Evolutionary conservation across 2,113 vertebrate genomes (phyloP), one percentile per base, ranked within the genome.

Genomic region (Alethe diademata): DNA sequence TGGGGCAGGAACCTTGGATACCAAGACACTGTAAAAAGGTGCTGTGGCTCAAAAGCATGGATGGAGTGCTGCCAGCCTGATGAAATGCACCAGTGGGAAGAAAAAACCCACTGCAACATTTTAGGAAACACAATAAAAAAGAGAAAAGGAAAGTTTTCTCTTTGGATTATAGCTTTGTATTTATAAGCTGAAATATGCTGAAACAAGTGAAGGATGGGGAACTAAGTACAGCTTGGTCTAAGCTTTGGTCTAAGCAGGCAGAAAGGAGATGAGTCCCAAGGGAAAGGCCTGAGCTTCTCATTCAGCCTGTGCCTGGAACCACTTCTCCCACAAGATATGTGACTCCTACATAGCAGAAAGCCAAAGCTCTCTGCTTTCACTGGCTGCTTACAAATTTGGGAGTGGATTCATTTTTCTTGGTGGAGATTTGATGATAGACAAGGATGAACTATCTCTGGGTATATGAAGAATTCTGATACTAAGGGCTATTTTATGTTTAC

Each of bases 381-480:
- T n/a, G 65, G 6, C 4, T 69, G 5, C 53, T 91, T 70, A 60
- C 9, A 67, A 64, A 87, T 78, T 56, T 69, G 31, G 3, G 47
- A 84, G 11, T 6, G 19, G 8, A 43, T 81, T 81, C 7, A 11
- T 81, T 91, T 92, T 81, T 84, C 53, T 87, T 67, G 13, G 13
- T 75, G 36, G 35, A 78, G 22, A 53, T 33, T 26, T 79, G 45
- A 60, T 72, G 26, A 81, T 20, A 43, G 19, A 5, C 0, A 0
- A 82, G 22, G 50, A 85, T 53, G 13, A 11, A 31, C 51, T 90
- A 13, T 38, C 15, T 79, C 36, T 48, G 20, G 40, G 75, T 25
- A 69, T 10, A 29, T 12, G 36, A 79, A 83, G 28, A 70, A 76
- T 86, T 83, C 60, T 76, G 47, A 29, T 42, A 80, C 25, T 72